These are phyloP conservation scores for Galerucella calmariensis DNA, from an alignment of 2,888 invertebrate species.

Conservation along the genomic window DNA sequence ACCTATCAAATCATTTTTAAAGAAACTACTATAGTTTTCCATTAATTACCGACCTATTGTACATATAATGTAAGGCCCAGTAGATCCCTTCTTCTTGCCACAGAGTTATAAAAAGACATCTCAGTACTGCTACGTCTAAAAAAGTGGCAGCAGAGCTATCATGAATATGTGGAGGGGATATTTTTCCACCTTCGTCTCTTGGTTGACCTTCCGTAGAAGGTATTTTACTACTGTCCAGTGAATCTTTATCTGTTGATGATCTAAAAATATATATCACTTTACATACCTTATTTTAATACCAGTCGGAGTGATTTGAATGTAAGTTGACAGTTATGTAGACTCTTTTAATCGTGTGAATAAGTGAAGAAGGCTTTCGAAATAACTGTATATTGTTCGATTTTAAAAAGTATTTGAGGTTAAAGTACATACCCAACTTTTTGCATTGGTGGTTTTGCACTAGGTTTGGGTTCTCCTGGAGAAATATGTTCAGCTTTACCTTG, in stretches of 20 bases:
- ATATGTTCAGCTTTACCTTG: slow-evolving; percentile 67
- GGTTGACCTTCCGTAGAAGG: slow-evolving; percentile 53
- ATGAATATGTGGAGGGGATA: slow-evolving; percentile 36
- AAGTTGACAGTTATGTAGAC: too few species aligned
- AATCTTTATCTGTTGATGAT: slow-evolving; percentile 81
- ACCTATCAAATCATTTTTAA: slow-evolving; percentile 66
- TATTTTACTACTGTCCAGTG: slow-evolving; percentile 71
- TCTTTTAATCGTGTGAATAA: too few species aligned
- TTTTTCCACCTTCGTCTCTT: slow-evolving; percentile 40
- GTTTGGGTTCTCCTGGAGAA: slow-evolving; percentile 62
- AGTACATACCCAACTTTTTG: slow-evolving; percentile 71
- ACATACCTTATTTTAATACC: too few species aligned
- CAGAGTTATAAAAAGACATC: slow-evolving; percentile 94
- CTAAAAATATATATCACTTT: slow-evolving; percentile 53
- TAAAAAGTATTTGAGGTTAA: not conserved
- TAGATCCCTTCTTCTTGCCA: slow-evolving; percentile 99
- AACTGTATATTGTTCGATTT: too few species aligned
- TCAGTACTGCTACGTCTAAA: slow-evolving; percentile 93
- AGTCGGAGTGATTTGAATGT: too few species aligned
- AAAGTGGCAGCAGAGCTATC: slow-evolving; percentile 91
- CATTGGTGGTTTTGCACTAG: slow-evolving; percentile 66
- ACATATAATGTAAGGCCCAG: slow-evolving; percentile 94
- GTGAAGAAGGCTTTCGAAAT: too few species aligned
- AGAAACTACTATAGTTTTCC: not conserved
- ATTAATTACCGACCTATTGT: slow-evolving; percentile 75